Conservation (phyloP, 2,888 invertebrate species). For the Lydus trimaculatus region DNA sequence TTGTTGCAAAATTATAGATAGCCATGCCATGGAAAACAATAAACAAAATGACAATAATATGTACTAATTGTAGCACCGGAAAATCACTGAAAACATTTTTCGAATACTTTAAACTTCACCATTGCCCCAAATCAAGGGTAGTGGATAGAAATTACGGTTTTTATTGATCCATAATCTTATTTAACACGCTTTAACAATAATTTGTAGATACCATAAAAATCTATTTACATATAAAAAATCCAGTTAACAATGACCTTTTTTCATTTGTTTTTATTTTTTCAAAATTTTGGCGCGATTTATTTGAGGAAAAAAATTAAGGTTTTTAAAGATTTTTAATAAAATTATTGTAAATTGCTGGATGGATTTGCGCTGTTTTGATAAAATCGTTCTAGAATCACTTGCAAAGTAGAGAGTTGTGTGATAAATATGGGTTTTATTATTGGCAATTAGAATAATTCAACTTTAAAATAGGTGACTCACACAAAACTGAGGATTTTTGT, state of each 20-base stretch:
- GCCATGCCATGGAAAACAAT: not conserved
- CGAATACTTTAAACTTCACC: not conserved
- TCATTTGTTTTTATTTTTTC: not conserved
- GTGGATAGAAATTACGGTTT: not conserved
- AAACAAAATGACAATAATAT: not conserved
- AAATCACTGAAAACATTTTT: not conserved
- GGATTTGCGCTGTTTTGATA: not conserved
- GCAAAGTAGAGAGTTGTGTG: not conserved
- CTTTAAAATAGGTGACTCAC: too few species aligned
- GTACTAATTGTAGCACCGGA: not conserved
- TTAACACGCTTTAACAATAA: not conserved
- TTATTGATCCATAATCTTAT: not conserved
- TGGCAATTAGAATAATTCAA: too few species aligned
- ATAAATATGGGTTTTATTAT: too few species aligned
- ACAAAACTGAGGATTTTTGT: too few species aligned
- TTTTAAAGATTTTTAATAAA: too few species aligned
- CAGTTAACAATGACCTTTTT: not conserved
- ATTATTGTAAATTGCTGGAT: too few species aligned
- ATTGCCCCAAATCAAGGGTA: not conserved
- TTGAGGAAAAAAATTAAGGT: not conserved
- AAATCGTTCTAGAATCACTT: not conserved
- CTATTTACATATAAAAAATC: not conserved
- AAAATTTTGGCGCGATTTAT: not conserved
- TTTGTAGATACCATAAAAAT: not conserved
- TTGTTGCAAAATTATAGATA: not conserved